Percentiles rank a stretch among this genome's conserved stretches.
Evolutionary conservation across 2,888 invertebrate species (phyloP).

Genomic region (Cephus runcator): DNA sequence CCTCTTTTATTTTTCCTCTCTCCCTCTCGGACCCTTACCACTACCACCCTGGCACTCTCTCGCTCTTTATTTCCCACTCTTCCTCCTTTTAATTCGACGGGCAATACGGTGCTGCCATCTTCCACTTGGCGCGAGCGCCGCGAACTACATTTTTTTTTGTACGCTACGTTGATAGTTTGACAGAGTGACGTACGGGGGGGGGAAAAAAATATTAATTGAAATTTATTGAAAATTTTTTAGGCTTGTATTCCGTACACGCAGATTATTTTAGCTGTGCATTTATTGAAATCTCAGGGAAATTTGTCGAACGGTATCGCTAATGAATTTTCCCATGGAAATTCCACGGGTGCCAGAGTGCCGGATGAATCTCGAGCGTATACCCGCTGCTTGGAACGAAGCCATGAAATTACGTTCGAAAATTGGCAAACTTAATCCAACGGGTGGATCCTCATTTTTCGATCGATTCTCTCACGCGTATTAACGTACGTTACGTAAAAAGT

Average conservation of each 20-base stretch:
- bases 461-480: neutral
- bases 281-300: neutral
- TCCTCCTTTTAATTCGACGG: slow-evolving; percentile 14
- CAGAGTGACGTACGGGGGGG: neutral
- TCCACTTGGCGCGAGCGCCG: slow-evolving; percentile 30
- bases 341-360: neutral
- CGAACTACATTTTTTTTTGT: slow-evolving; percentile 35
- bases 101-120: slow-evolving; percentile 55
- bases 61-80: slow-evolving; percentile 37
- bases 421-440: neutral
- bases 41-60: slow-evolving; percentile 14
- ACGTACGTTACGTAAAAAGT: neutral
- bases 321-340: neutral
- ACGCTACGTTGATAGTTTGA: neutral
- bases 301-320: neutral
- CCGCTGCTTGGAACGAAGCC: neutral
- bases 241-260: neutral
- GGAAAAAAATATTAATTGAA: neutral
- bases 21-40: slow-evolving; percentile 3
- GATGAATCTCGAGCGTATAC: neutral
- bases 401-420: neutral
- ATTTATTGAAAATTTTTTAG: neutral
- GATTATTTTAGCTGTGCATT: neutral
- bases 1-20: slow-evolving; percentile 5
- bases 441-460: neutral